Evolutionary conservation across 2,113 vertebrate genomes (phyloP), one percentile per base, ranked within the genome.

Genomic region (Odocoileus hemionus): DNA sequence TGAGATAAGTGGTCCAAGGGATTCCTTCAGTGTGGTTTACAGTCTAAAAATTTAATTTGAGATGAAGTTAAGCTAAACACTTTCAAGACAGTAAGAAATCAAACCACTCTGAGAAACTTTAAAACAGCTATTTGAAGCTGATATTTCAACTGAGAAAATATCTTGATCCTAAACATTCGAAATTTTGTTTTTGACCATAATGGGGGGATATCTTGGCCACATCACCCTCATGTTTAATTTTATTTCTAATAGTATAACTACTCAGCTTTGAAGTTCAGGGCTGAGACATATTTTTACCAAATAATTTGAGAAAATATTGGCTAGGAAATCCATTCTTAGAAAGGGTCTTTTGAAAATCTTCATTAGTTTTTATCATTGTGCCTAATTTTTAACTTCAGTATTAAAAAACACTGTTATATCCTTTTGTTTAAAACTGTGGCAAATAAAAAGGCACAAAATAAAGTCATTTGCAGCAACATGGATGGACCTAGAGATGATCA

Each of bases 91-190:
- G 36, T 85, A 84, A 88, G 50, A 95, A 91, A 86, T 86, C 78
- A 86, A 45, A 85, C 30, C 6, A 60, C 50, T 39, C n/a, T 74
- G 52, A 78, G 50, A 86, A 67, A 86, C 67, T 95, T 90, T 82
- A 84, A 96, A 91, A 76, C 70, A 43, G 39, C 36, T 76, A 76
- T 76, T 43, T 43, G 70, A 76, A 76, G 88, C 50, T 58, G 61
- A 67, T 94, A 86, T n/a, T 89, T 94, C 79, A 95, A 60, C 36
- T 90, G 61, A 94, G n/a, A 95, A 95, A 93, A 50, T 3, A 88
- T 64, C 85, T 85, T 89, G 86, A 89, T 39, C 19, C 88, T 89
- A 84, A 91, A 92, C 54, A 30, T 78, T 97, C 39, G 13, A 30
- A 70, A 50, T 94, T 95, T 94, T 10, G 57, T 93, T 96, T 83